Conservation (phyloP, 2,888 invertebrate genomes). For the Ariolimax columbianus region DNA sequence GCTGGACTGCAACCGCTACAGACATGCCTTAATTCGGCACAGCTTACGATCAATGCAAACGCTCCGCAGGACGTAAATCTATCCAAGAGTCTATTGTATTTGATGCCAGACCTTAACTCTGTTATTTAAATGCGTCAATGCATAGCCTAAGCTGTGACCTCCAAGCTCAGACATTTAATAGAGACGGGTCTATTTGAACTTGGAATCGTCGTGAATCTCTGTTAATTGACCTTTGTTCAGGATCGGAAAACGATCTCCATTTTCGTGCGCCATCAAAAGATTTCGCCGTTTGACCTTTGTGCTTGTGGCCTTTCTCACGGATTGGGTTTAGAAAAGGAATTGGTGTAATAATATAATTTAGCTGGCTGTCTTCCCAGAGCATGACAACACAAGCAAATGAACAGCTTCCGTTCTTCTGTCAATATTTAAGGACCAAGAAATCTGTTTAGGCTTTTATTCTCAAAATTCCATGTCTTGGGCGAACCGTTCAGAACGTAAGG, state of each 20-base stretch:
- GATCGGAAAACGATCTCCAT: constrained; percentile 18
- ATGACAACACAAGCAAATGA: constrained; percentile 36
- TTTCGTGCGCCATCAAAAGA: background rate
- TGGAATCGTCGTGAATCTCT: constrained; percentile 16
- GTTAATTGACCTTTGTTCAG: constrained; percentile 44
- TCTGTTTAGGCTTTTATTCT: constrained; percentile 9
- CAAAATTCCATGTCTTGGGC: background rate
- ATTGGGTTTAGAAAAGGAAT: background rate
- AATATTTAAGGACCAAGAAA: background rate
- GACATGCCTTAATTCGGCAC: too few species aligned
- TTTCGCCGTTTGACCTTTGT: constrained; percentile 19
- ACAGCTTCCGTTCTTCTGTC: constrained; percentile 24
- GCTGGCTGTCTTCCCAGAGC: background rate
- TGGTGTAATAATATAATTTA: constrained; percentile 13
- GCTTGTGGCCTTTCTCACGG: background rate
- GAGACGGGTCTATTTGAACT: background rate
- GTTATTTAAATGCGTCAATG: background rate
- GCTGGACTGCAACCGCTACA: too few species aligned
- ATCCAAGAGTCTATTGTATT: too few species aligned
- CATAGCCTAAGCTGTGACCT: background rate
- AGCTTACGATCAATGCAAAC: too few species aligned
- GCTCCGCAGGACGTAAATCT: too few species aligned
- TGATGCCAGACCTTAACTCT: background rate
- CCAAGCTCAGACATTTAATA: constrained; percentile 12
- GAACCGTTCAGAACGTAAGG: background rate